These are phyloP conservation scores for Gallinago jamesoni DNA, from an alignment of 2,113 vertebrate genomes.

Conservation along the genomic window DNA sequence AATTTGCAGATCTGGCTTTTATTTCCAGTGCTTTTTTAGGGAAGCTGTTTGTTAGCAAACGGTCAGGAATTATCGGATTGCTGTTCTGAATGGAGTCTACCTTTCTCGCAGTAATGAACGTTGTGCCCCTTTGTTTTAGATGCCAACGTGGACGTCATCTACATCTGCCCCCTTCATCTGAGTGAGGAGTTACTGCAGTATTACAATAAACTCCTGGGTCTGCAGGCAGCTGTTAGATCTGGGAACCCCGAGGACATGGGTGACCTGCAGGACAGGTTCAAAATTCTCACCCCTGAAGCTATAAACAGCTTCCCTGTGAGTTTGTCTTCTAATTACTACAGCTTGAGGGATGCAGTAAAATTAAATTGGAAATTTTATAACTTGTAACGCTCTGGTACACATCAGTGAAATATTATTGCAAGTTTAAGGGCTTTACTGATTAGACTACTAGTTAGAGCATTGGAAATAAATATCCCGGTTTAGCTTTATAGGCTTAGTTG, in stretches of 20 bases:
- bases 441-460: slow-evolving; percentile 76
- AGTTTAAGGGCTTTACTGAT: slow-evolving; percentile 81
- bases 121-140: slow-evolving; percentile 78
- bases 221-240: slow-evolving; percentile 77
- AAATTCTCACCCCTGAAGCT: slow-evolving; percentile 90
- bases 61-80: neutral
- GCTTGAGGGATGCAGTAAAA: slow-evolving; percentile 80
- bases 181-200: slow-evolving; percentile 83
- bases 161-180: slow-evolving; percentile 82
- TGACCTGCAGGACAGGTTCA: slow-evolving; percentile 83
- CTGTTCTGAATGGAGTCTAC: slow-evolving; percentile 10
- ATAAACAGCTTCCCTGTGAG: slow-evolving; percentile 87
- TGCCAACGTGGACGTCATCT: slow-evolving; percentile 89
- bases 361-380: slow-evolving; percentile 87
- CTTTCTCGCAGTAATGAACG: slow-evolving; percentile 52
- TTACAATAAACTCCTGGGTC: slow-evolving; percentile 85
- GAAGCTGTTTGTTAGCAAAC: neutral
- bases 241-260: slow-evolving; percentile 66
- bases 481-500: slow-evolving; percentile 71
- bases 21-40: neutral
- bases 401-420: slow-evolving; percentile 83
- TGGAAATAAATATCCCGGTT: slow-evolving; percentile 77
- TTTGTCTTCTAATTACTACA: slow-evolving; percentile 79
- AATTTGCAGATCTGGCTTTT: neutral
- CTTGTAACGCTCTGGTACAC: slow-evolving; percentile 78